These are phyloP conservation scores for Melopsittacus undulatus DNA, from an alignment of 2,797 vertebrate species.

Conservation along the genomic window DNA sequence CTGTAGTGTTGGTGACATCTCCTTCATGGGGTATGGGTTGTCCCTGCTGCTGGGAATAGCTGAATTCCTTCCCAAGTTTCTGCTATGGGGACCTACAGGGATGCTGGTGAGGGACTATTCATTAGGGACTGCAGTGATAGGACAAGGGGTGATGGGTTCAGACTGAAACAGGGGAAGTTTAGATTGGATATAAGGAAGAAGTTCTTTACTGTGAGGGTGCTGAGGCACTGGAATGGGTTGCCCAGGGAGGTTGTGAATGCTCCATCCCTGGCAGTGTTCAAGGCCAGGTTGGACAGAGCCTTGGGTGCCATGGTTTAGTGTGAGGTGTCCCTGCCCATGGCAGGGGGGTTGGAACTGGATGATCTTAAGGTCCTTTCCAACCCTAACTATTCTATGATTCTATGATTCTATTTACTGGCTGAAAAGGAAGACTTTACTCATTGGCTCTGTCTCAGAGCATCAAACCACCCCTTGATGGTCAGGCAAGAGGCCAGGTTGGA, in stretches of 20 bases:
- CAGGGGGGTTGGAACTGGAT: too few relatives aligned
- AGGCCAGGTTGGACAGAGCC: too few relatives aligned
- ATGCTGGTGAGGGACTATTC: neutral
- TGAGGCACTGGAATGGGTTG: too few relatives aligned
- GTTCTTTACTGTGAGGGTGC: too few relatives aligned
- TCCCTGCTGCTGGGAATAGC: neutral
- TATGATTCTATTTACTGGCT: too few relatives aligned
- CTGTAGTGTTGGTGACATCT: neutral
- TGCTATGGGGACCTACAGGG: neutral
- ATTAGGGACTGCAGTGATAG: neutral
- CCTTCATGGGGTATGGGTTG: rapidly evolving
- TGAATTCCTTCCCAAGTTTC: neutral
- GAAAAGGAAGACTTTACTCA: neutral
- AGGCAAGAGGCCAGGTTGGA: neutral
- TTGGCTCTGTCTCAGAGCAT: neutral
- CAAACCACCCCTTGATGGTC: neutral
- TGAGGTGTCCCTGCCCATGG: too few relatives aligned
- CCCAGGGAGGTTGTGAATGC: too few relatives aligned
- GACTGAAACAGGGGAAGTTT: neutral
- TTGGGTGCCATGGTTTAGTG: too few relatives aligned
- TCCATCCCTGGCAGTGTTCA: too few relatives aligned
- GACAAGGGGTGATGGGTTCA: neutral
- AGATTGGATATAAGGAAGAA: neutral
- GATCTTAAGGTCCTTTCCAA: too few relatives aligned
- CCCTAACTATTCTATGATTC: too few relatives aligned